phyloP scores from a whole-genome alignment of 2,797 vertebrate species.

The Siniperca obscura region DNA sequence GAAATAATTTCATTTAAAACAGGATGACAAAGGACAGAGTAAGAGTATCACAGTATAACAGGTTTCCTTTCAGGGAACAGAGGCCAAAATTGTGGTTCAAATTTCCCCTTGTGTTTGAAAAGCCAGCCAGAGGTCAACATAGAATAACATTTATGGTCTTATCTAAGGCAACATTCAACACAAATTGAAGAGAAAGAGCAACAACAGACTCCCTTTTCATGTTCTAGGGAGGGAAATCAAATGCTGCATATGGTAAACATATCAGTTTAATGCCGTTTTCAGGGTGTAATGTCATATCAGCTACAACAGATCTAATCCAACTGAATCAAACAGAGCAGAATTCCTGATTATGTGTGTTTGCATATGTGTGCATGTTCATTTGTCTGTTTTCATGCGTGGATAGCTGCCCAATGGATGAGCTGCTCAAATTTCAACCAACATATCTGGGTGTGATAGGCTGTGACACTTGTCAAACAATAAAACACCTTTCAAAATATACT shows the following conservation, averaged over 20 bases:
- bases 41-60: neutral
- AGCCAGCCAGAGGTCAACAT: constrained; percentile 26
- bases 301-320: constrained; percentile 32
- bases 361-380: constrained; percentile 9
- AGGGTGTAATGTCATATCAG: constrained; percentile 14
- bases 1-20: constrained; percentile 24
- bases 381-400: constrained; percentile 32
- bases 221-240: constrained; percentile 9
- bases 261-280: constrained; percentile 26
- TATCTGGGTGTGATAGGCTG: neutral
- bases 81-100: constrained; percentile 12
- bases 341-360: constrained; percentile 57
- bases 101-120: constrained; percentile 6
- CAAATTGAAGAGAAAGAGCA: constrained; percentile 21
- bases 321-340: constrained; percentile 50
- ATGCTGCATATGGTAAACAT: constrained; percentile 19
- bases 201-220: constrained; percentile 26
- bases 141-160: constrained; percentile 32
- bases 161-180: constrained; percentile 30
- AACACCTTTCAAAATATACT: neutral
- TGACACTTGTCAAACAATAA: neutral
- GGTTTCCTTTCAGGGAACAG: constrained; percentile 4
- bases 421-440: neutral
- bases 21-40: constrained; percentile 15
- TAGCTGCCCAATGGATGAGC: neutral